phyloP scores from a whole-genome alignment of 2,113 vertebrate species.

The Scomber colias region DNA sequence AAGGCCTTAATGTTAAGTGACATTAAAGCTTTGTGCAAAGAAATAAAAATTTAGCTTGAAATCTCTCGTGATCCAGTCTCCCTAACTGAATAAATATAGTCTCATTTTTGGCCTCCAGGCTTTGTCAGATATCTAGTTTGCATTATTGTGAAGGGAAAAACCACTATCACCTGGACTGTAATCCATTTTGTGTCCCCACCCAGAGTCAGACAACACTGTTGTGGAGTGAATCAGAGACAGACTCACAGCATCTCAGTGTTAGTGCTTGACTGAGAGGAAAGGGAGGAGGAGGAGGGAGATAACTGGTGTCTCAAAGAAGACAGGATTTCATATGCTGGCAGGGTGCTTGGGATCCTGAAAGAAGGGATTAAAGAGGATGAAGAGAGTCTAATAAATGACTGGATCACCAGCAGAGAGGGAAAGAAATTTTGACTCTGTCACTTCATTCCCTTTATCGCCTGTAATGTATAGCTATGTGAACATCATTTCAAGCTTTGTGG shows the following conservation, averaged over 20 bases:
- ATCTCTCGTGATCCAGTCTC: neutral
- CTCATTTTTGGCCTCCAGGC: neutral
- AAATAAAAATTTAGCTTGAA: no score
- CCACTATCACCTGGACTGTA: neutral
- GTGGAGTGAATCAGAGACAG: neutral
- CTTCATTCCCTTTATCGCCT: slow-evolving; percentile 1
- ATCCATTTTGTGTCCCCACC: neutral
- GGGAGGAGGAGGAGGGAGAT: neutral
- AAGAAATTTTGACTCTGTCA: slow-evolving; percentile 36
- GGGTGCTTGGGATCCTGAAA: slow-evolving; percentile 48
- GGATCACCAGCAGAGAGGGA: slow-evolving; percentile 16
- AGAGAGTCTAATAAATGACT: slow-evolving; percentile 16
- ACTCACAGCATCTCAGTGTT: neutral
- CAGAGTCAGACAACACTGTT: neutral
- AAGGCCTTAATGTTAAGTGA: no score
- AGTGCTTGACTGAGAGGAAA: neutral
- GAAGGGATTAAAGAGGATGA: slow-evolving; percentile 70
- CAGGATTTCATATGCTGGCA: slow-evolving; percentile 45
- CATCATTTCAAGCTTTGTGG: neutral
- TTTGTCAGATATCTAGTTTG: neutral
- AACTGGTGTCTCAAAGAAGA: slow-evolving; percentile 13
- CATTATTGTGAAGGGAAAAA: neutral
- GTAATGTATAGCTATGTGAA: neutral
- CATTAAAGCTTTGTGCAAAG: no score
- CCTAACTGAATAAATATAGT: neutral